Evolutionary conservation across 2,888 invertebrate genomes (phyloP), one percentile per base, ranked within the genome.

Genomic region (Seira musarum): DNA sequence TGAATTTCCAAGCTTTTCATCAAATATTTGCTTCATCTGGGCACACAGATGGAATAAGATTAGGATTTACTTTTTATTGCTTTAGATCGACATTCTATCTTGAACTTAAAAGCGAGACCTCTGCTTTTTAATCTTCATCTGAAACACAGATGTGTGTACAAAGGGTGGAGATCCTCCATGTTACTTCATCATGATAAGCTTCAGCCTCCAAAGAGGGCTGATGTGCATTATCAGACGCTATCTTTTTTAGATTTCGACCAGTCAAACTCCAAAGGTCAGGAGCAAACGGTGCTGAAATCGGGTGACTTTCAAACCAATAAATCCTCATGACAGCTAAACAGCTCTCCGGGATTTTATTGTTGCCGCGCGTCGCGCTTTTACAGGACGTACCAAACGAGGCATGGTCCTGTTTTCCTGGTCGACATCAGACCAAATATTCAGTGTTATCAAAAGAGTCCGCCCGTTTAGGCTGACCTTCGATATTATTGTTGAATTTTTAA

Each of bases 1-100:
- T 75, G 75, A 67, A 40, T 68, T 75, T 75, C 75, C 75, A 75
- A 75, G 75, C 75, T 75, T 57, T 15, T 5, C 15, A 10, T 57
- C 57, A 57, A 15, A 57, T 57, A 5, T 57, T 57, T 67, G 57
- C 22, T 68, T 68, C 75, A 75, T 75, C 75, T 75, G 75, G 46
- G 75, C 15, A n/a, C 75, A 75, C 75, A 75, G 75, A 75, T 75
- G 75, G 75, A 24, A 68, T 61, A n/a, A n/a, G 17, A 57, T 57
- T n/a, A 40, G 40, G 13, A 35, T 40, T 49, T 67, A 67, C 67
- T 67, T 22, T 15, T 69, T 74, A 24, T 71, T 15, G 46, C 70
- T 68, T 22, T 57, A 35, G 22, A 73, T 73, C 73, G 40, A 40
- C 40, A 5, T 40, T n/a, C n/a, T 57, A 17, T 74, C 67, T 30